phyloP scores from a whole-genome alignment of 2,113 vertebrate genomes.

The Cavia aperea region DNA sequence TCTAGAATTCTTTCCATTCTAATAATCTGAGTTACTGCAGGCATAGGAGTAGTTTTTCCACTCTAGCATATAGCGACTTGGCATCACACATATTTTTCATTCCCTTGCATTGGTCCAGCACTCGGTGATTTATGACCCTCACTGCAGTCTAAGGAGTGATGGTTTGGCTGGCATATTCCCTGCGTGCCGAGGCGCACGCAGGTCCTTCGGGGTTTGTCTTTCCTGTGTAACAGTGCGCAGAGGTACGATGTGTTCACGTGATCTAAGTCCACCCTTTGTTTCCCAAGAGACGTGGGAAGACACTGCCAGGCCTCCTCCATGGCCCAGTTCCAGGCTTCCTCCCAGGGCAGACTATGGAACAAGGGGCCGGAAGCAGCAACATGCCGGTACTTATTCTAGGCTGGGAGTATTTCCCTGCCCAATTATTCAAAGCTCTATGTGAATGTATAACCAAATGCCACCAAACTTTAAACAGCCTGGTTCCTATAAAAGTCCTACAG shows the following conservation, averaged over 20 bases:
- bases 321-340: background rate
- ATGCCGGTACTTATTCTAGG: background rate
- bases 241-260: background rate
- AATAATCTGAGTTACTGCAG: slow-evolving; percentile 13
- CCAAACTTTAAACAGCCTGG: background rate
- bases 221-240: background rate
- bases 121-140: background rate
- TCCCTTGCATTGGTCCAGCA: slow-evolving; percentile 17
- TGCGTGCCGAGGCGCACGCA: background rate
- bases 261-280: background rate
- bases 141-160: background rate
- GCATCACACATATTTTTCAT: slow-evolving; percentile 14
- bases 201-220: slow-evolving; percentile 13
- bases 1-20: slow-evolving; percentile 44
- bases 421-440: background rate
- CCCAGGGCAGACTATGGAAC: background rate
- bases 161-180: background rate
- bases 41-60: slow-evolving; percentile 3
- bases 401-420: background rate
- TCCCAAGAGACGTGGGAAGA: background rate
- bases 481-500: background rate
- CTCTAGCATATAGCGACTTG: slow-evolving; percentile 6
- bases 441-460: background rate
- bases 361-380: background rate
- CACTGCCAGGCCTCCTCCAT: background rate